Evolutionary conservation across 1,140 invertebrate species (phyloP), one percentile per base, ranked within the genome.

Genomic region (Papilio polytes): DNA sequence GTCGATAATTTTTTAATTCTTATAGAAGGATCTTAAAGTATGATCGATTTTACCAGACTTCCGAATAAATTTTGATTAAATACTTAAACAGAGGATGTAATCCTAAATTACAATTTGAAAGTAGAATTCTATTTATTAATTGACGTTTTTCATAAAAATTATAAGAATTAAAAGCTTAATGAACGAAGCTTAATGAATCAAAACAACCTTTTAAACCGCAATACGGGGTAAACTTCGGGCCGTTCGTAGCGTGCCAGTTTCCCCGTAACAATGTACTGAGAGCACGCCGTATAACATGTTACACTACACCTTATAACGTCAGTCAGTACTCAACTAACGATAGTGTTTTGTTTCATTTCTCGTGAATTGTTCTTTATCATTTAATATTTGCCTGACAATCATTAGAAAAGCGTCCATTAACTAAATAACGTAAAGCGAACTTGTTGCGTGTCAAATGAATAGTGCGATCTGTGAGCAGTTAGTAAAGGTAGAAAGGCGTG

Each of bases 401-500:
- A 70, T 70, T 70, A 10, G 59, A 26, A 63, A 26, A 63, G 63
- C 22, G 26, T 70, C 31, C 63, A 12, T 70, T 70, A 70, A 31
- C 63, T 26, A 76, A 76, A 76, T 46, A 77, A 78, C 76, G 48
- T 31, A 51, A 76, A 76, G 74, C 51, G 20, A 78, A 82, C 77
- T 51, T 78, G 84, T 85, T 85, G 84, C 84, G 84, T 85, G 84
- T 81, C 66, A 80, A 83, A 81, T 78, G 41, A 79, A 78, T 20
- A 20, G 36, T 59, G 22, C 76, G 53, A 78, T 78, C 76, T 78
- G 26, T 31, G 26, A 70, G 63, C 63, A 13, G 78, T 81, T 85
- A 81, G 53, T 78, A 74, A 79, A 80, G 80, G 18, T n/a, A 56
- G 44, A 56, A 81, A 78, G 85, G 85, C 74, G 84, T 81, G 82